Conservation (phyloP, 2,888 invertebrate species). For the Gastracanthus pulcherrimus region DNA sequence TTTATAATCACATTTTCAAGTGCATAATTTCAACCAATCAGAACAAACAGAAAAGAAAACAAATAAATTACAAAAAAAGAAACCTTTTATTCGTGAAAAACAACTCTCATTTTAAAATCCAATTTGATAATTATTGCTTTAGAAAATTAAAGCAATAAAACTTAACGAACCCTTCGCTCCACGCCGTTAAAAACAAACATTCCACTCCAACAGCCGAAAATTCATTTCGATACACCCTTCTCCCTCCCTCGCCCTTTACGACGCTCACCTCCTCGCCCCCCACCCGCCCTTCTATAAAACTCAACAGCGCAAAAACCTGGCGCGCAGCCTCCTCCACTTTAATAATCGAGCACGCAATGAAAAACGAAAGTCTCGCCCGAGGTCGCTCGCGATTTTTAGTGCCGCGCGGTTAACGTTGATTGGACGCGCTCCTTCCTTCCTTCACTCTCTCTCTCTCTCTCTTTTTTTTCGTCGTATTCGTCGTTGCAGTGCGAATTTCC, state of each 20-base stretch:
- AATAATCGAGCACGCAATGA: constrained; percentile 37
- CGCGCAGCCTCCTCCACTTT: neutral
- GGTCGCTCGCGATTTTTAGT: constrained; percentile 23
- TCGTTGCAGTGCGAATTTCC: neutral
- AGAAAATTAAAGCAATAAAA: neutral
- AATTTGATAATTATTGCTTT: too few species aligned
- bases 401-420: constrained; percentile 32
- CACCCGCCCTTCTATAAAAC: neutral
- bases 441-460: neutral
- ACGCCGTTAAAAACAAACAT: neutral
- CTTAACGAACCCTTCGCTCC: neutral
- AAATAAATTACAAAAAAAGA: too few species aligned
- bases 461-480: neutral
- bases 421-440: neutral
- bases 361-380: neutral
- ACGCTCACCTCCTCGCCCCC: neutral
- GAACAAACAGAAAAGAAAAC: too few species aligned
- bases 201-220: neutral
- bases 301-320: neutral
- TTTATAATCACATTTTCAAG: too few species aligned
- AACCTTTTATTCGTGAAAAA: too few species aligned
- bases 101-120: too few species aligned
- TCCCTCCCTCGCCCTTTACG: neutral
- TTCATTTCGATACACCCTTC: neutral
- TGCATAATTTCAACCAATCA: too few species aligned